Evolutionary conservation across 2,797 vertebrate species (phyloP).

Genomic region (Threskiornis aethiopicus): DNA sequence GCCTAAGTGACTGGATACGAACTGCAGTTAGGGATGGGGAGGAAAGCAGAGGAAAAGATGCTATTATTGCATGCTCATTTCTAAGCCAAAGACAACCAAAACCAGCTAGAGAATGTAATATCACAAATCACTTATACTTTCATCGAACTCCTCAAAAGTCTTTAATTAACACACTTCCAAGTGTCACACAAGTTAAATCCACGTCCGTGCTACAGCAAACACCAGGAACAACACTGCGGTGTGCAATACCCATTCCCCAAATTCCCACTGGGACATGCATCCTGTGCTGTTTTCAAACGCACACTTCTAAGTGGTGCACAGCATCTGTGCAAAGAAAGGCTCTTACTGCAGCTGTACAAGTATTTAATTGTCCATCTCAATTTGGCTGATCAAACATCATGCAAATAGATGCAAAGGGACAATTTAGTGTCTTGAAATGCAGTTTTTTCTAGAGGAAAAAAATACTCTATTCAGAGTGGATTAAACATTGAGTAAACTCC

Average conservation of each 20-base stretch:
- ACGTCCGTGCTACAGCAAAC: fast-evolving
- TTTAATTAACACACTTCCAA: neutral
- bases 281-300: neutral
- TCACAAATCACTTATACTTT: neutral
- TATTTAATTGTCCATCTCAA: neutral
- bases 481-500: neutral
- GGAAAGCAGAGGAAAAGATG: neutral
- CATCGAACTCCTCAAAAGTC: neutral
- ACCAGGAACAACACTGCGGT: neutral
- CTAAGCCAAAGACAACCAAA: neutral
- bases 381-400: neutral
- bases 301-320: neutral
- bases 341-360: neutral
- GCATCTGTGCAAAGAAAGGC: neutral
- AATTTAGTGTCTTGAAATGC: neutral
- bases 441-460: neutral
- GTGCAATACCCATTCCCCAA: neutral
- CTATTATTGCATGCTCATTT: neutral
- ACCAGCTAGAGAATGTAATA: neutral
- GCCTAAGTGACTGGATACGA: neutral
- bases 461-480: neutral
- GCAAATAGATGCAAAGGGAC: neutral
- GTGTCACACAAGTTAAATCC: neutral
- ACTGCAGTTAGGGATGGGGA: neutral
- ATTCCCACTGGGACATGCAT: neutral